These are phyloP conservation scores for Nibea albiflora DNA, from an alignment of 2,113 vertebrate genomes.

Conservation along the genomic window DNA sequence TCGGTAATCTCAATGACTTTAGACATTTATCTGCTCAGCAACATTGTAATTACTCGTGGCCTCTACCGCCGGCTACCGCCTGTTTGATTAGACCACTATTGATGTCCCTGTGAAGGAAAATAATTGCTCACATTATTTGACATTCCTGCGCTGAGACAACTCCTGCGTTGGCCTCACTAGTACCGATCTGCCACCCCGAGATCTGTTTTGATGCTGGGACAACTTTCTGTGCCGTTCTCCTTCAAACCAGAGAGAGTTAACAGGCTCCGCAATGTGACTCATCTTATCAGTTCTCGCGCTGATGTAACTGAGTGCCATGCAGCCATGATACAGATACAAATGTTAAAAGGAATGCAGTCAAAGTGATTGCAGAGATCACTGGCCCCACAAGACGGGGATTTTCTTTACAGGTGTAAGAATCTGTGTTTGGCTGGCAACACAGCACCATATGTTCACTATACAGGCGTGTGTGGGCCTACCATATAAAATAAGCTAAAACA, in stretches of 20 bases:
- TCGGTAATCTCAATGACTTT: constrained; percentile 43
- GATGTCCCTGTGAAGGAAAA: constrained; percentile 51
- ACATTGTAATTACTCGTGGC: constrained; percentile 44
- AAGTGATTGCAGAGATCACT: too few species aligned
- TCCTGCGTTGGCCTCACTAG: neutral
- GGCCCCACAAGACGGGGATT: neutral
- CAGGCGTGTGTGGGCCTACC: neutral
- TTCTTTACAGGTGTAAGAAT: neutral
- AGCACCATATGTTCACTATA: neutral
- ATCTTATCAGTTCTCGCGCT: constrained; percentile 25
- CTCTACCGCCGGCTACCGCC: constrained; percentile 24
- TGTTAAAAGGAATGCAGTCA: neutral
- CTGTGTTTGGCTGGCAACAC: neutral
- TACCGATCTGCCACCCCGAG: constrained; percentile 3
- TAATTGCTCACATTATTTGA: constrained; percentile 36
- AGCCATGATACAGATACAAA: neutral
- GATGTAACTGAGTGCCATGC: constrained; percentile 11
- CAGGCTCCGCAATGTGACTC: constrained; percentile 21
- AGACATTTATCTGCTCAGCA: constrained; percentile 37
- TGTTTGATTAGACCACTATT: constrained; percentile 45
- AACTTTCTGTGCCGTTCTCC: constrained; percentile 10
- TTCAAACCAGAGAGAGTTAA: constrained; percentile 27
- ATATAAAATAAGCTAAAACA: neutral
- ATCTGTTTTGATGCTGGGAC: constrained; percentile 38
- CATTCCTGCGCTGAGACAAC: constrained; percentile 4